Percentiles rank a stretch among this genome's conserved stretches.
Evolutionary conservation across 2,888 invertebrate genomes (phyloP).

Genomic region (Hypomecis punctinalis): DNA sequence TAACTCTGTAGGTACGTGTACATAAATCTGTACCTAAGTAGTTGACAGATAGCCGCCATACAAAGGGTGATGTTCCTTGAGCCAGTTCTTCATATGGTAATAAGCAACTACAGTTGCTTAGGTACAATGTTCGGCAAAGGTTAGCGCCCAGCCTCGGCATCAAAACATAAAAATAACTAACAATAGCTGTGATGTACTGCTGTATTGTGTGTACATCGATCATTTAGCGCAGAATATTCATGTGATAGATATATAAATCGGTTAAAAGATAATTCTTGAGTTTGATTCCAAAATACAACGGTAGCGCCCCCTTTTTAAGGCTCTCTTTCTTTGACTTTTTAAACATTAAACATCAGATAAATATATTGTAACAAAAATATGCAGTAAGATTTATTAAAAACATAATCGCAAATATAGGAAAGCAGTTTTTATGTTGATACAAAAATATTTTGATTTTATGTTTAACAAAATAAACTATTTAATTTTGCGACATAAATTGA

Average conservation of each 20-base stretch:
- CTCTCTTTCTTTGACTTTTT: no score
- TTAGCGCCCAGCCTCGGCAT: conserved; percentile 25
- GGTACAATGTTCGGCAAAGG: conserved; percentile 18
- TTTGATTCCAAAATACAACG: no score
- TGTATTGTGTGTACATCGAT: neutral
- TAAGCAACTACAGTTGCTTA: neutral
- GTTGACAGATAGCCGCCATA: neutral
- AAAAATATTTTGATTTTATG: no score
- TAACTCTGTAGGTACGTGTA: neutral
- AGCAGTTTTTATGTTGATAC: no score
- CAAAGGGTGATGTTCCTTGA: conserved; percentile 27
- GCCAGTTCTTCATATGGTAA: conserved; percentile 27
- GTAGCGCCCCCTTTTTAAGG: no score
- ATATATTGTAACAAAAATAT: no score
- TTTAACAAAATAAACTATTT: no score
- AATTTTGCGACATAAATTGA: no score
- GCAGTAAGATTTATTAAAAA: no score
- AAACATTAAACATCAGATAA: no score
- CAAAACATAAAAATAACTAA: conserved; percentile 15
- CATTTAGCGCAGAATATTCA: neutral
- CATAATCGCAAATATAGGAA: no score
- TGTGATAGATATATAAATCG: neutral
- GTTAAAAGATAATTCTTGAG: no score
- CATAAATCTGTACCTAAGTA: neutral
- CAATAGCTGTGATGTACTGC: conserved; percentile 15